Evolutionary conservation across 2,888 invertebrate species (phyloP).

Genomic region (Archips crataeganus): DNA sequence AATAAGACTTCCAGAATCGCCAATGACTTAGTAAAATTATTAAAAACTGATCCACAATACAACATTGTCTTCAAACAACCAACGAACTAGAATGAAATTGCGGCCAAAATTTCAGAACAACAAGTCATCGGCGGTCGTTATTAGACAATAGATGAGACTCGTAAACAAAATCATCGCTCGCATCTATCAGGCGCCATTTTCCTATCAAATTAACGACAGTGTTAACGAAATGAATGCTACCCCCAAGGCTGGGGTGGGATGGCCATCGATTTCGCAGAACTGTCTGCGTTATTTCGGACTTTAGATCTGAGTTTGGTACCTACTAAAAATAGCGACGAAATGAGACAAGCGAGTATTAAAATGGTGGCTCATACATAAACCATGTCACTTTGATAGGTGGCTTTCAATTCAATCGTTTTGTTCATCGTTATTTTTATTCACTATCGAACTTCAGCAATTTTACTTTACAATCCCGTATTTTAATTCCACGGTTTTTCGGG

Average conservation of each 20-base stretch:
- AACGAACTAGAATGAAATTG: background rate
- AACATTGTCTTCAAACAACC: background rate
- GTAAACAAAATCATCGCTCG: slow-evolving; percentile 23
- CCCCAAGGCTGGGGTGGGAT: slow-evolving; percentile 4
- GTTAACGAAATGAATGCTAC: slow-evolving; percentile 32
- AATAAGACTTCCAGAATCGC: background rate
- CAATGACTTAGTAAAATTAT: background rate
- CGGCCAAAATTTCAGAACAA: background rate
- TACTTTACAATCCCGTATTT: too few species aligned
- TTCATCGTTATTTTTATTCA: too few species aligned
- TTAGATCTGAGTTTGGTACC: background rate
- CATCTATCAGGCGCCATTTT: slow-evolving; percentile 26
- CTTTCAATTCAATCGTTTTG: too few species aligned
- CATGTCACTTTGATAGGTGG: too few species aligned
- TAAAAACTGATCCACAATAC: background rate
- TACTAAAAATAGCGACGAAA: background rate
- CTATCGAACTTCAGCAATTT: too few species aligned
- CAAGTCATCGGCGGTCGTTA: background rate
- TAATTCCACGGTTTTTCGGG: too few species aligned
- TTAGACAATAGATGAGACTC: slow-evolving; percentile 29
- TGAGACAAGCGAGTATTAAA: background rate
- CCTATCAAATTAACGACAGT: slow-evolving; percentile 33
- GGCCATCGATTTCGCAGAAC: slow-evolving; percentile 21
- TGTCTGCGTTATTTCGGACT: slow-evolving; percentile 4
- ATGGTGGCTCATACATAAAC: too few species aligned